phyloP scores from a whole-genome alignment of 2,113 vertebrate genomes.

The Nothobranchius kuhntae region DNA sequence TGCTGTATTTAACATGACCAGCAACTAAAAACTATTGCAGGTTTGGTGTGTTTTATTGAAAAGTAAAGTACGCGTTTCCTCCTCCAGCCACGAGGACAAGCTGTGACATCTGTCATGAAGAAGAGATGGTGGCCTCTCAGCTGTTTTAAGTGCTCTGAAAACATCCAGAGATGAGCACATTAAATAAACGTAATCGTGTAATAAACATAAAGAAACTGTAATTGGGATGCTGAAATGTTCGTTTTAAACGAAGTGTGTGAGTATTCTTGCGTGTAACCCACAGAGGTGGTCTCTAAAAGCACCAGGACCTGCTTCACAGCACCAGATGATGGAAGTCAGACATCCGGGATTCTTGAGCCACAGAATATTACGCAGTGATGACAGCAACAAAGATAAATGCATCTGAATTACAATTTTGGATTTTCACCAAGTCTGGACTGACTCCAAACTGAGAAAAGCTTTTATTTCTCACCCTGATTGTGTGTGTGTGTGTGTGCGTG shows the following conservation, averaged over 20 bases:
- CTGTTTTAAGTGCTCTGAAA: neutral
- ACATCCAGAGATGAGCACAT: neutral
- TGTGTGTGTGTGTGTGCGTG: neutral
- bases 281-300: conserved; percentile 16
- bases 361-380: conserved; percentile 19
- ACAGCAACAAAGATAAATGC: conserved; percentile 31
- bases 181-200: conserved; percentile 14
- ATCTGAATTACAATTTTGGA: conserved; percentile 46
- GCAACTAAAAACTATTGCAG: no score
- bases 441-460: conserved; percentile 33
- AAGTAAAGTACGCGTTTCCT: neutral
- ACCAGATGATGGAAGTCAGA: conserved; percentile 28
- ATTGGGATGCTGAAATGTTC: conserved; percentile 15
- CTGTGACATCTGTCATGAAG: no score
- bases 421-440: conserved; percentile 40
- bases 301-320: conserved; percentile 24
- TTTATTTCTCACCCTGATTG: conserved; percentile 19
- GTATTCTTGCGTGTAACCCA: neutral
- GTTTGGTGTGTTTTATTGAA: no score
- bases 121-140: no score
- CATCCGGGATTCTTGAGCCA: conserved; percentile 26
- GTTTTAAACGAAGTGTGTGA: conserved; percentile 12
- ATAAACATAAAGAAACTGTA: conserved; percentile 16
- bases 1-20: no score
- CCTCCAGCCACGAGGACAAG: no score